Conservation (phyloP, 2,888 invertebrate species). For the Acleris holmiana region DNA sequence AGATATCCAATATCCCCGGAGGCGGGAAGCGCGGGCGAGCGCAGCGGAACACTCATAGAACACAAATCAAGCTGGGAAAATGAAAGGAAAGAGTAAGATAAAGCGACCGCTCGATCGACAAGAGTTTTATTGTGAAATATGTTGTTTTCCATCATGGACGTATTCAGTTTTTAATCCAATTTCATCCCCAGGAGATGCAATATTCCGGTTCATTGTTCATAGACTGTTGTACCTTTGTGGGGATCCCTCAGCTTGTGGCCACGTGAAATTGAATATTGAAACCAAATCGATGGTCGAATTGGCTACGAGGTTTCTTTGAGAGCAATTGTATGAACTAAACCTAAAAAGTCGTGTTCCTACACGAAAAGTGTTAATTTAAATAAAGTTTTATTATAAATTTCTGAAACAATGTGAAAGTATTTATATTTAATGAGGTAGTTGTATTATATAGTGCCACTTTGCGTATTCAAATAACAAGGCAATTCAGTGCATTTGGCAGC, state of each 20-base stretch:
- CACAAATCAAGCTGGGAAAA: constrained; percentile 71
- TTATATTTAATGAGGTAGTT: not conserved
- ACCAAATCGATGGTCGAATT: not conserved
- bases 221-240: constrained; percentile 1
- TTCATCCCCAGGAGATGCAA: not conserved
- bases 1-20: constrained; percentile 74
- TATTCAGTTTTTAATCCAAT: constrained; percentile 44
- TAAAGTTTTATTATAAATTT: too few relatives aligned
- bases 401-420: not conserved
- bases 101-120: constrained; percentile 71
- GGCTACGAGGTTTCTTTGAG: not conserved
- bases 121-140: constrained; percentile 74
- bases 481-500: constrained; percentile 21
- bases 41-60: constrained; percentile 70
- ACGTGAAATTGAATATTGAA: constrained; percentile 8
- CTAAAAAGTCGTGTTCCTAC: too few relatives aligned
- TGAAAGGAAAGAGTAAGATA: constrained; percentile 67
- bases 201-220: not conserved
- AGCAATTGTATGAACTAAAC: too few relatives aligned
- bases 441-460: not conserved
- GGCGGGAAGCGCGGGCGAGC: constrained; percentile 55
- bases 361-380: too few relatives aligned
- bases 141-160: constrained; percentile 72
- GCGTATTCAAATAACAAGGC: not conserved
- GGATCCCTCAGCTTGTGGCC: too few relatives aligned